These are phyloP conservation scores for Limnephilus auricula DNA, from an alignment of 2,888 invertebrate genomes.

Conservation along the genomic window DNA sequence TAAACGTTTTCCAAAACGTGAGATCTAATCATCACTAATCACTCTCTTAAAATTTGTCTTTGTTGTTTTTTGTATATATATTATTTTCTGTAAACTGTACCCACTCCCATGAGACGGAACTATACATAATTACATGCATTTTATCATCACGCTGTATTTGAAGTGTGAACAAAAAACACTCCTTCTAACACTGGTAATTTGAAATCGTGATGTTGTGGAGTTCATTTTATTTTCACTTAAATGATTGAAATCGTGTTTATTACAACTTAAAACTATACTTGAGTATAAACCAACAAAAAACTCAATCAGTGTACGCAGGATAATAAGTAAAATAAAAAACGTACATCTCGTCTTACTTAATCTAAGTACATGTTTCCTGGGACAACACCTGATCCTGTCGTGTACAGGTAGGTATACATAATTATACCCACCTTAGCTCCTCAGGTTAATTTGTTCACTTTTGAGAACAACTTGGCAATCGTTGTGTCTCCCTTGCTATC, in stretches of 20 bases:
- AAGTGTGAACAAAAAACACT: slow-evolving; percentile 19
- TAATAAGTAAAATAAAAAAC: not conserved
- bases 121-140: slow-evolving; percentile 12
- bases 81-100: not conserved
- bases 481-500: no score
- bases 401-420: not conserved
- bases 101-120: not conserved
- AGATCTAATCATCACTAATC: not conserved
- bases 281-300: slow-evolving; percentile 10
- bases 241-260: not conserved
- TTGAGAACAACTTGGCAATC: no score
- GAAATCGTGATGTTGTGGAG: slow-evolving; percentile 13
- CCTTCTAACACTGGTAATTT: not conserved
- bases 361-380: not conserved
- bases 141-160: slow-evolving; percentile 31
- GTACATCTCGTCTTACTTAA: not conserved
- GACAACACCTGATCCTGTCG: not conserved
- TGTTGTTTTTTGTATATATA: no score
- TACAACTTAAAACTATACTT: not conserved
- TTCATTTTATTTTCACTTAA: not conserved
- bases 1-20: not conserved
- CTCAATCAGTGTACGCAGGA: not conserved
- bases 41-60: no score
- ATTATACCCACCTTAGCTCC: no score
- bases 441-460: no score